These are phyloP conservation scores for Perithous albicinctus DNA, from an alignment of 2,888 invertebrate species.

Conservation along the genomic window DNA sequence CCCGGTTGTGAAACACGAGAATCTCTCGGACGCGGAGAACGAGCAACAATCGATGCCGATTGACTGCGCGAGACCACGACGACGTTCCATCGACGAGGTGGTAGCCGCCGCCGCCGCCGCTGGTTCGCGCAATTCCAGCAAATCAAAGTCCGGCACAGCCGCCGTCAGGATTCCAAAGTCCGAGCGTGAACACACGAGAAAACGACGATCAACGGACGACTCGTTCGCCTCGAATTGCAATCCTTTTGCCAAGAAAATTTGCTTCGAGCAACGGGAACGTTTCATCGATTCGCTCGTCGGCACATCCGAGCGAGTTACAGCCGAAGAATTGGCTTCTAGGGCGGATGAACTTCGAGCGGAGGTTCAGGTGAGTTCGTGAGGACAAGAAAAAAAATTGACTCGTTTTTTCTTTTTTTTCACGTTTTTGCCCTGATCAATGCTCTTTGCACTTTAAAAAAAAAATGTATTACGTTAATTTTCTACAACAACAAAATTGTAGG, in stretches of 20 bases:
- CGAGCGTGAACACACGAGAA: slow-evolving; percentile 67
- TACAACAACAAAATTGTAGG: too few species aligned
- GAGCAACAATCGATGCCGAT: slow-evolving; percentile 69
- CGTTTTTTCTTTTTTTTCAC: too few species aligned
- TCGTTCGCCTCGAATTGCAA: slow-evolving; percentile 71
- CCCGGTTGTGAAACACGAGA: slow-evolving; percentile 68
- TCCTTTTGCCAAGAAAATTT: slow-evolving; percentile 77
- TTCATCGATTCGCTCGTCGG: slow-evolving; percentile 81
- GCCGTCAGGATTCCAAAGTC: slow-evolving; percentile 63
- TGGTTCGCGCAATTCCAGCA: slow-evolving; percentile 75
- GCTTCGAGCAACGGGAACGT: slow-evolving; percentile 80
- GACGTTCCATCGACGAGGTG: slow-evolving; percentile 44
- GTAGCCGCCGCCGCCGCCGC: slow-evolving; percentile 71
- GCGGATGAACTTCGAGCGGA: slow-evolving; percentile 81
- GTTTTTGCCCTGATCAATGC: too few species aligned
- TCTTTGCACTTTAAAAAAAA: too few species aligned
- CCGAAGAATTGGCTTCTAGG: slow-evolving; percentile 79
- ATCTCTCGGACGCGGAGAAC: slow-evolving; percentile 68
- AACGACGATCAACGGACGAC: slow-evolving; percentile 74
- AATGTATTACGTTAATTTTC: too few species aligned
- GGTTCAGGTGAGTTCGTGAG: slow-evolving; percentile 76
- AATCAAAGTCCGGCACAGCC: slow-evolving; percentile 62
- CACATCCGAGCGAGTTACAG: slow-evolving; percentile 78
- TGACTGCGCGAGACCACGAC: slow-evolving; percentile 44
- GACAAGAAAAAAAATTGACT: too few species aligned